phyloP scores from a whole-genome alignment of 2,113 vertebrate genomes.

The Phoenicopterus ruber region DNA sequence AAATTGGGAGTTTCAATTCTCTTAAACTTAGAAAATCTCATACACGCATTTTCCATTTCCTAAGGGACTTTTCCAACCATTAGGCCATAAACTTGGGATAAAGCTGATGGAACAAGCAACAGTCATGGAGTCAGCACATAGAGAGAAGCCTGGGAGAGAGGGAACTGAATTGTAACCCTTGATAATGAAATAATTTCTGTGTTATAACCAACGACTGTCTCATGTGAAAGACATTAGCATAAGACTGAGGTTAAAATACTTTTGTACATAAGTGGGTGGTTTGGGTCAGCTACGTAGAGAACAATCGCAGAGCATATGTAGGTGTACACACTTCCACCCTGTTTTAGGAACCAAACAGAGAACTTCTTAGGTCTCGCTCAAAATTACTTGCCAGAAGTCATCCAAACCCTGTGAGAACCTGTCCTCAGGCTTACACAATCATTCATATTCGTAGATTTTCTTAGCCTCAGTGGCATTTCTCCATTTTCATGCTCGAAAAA shows the following conservation, averaged over 20 bases:
- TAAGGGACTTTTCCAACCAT: background rate
- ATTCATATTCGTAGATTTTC: background rate
- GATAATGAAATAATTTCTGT: background rate
- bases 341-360: background rate
- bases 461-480: background rate
- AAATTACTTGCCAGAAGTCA: background rate
- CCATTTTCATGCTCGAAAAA: background rate
- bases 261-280: background rate
- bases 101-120: rapidly evolving
- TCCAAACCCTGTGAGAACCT: background rate
- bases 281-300: background rate
- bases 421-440: background rate
- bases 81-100: background rate
- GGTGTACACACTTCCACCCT: background rate
- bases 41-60: background rate
- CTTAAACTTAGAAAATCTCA: background rate
- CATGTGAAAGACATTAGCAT: background rate
- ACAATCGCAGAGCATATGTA: background rate
- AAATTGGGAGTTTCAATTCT: background rate
- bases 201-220: background rate
- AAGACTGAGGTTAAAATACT: background rate
- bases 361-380: background rate
- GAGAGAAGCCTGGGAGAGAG: background rate
- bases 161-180: background rate
- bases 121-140: background rate